Conservation (phyloP, 2,888 invertebrate species). For the Hesperia comma region DNA sequence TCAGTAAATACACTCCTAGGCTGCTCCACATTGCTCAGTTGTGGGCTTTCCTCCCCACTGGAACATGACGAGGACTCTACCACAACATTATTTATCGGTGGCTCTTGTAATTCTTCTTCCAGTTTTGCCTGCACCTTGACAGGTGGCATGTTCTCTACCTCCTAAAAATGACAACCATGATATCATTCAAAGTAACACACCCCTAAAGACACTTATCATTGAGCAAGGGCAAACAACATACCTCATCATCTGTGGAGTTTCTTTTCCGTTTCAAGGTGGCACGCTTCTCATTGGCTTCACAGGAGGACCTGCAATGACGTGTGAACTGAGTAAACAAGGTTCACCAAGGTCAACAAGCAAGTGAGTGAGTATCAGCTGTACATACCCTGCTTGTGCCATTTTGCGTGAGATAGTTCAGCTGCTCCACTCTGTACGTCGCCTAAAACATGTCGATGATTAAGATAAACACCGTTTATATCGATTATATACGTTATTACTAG, state of each 20-base stretch:
- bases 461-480: slow-evolving; percentile 41
- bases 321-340: slow-evolving; percentile 64
- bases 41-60: slow-evolving; percentile 69
- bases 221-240: slow-evolving; percentile 45
- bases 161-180: slow-evolving; percentile 51
- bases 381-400: slow-evolving; percentile 80
- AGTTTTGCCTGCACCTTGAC: slow-evolving; percentile 61
- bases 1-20: slow-evolving; percentile 73
- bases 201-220: slow-evolving; percentile 24
- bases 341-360: slow-evolving; percentile 64
- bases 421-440: slow-evolving; percentile 57
- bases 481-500: slow-evolving; percentile 47
- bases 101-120: slow-evolving; percentile 62
- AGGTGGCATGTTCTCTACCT: slow-evolving; percentile 79
- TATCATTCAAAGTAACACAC: neutral
- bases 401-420: slow-evolving; percentile 59
- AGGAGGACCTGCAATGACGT: slow-evolving; percentile 67
- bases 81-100: slow-evolving; percentile 70
- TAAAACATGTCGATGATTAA: slow-evolving; percentile 60
- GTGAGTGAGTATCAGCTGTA: slow-evolving; percentile 54
- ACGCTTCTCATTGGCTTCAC: slow-evolving; percentile 69
- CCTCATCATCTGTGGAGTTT: slow-evolving; percentile 77
- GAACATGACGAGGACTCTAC: slow-evolving; percentile 76
- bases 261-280: slow-evolving; percentile 75
- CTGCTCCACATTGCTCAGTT: slow-evolving; percentile 63